Evolutionary conservation across 2,888 invertebrate genomes (phyloP), one percentile per base, ranked within the genome.

Genomic region (Sphaerophoria taeniata): DNA sequence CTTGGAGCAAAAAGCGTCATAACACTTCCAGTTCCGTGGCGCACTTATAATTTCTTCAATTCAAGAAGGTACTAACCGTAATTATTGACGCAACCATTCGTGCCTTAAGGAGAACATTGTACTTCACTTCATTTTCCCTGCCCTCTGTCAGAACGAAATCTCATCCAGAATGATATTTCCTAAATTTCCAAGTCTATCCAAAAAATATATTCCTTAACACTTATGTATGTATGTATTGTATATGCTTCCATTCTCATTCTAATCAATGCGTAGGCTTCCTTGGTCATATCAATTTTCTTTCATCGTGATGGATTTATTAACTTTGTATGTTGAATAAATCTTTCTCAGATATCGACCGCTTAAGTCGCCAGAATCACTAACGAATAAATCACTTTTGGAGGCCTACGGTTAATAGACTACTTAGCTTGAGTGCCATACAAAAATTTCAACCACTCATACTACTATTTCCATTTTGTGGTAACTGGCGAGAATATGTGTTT

Each of bases 341-440:
- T 39, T 4, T 33, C 36, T 67, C 51, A 67, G 36, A 34, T 67
- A 51, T 67, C 53, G 53, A 53, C 36, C 53, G 53, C n/a, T 67
- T 67, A 67, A 53, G 51, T 53, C 53, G 53, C n/a, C 51, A 39
- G 24, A 67, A 67, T 39, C 51, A 67, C 67, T 33, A 53, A 14
- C 16, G 36, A 53, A 67, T 67, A 67, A 53, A 67, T 67, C 67
- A 34, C 16, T 67, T 67, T 34, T 39, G 9, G 53, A 16, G 36
- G 36, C 53, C 53, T 67, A 39, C n/a, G 36, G 67, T 53, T 67
- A 53, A 67, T 67, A 53, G 53, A 39, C 67, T 67, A 39, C 53
- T 53, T 67, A 51, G 53, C 34, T 67, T 53, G 39, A 53, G 53
- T 47, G 53, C 24, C 67, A 67, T 34, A 65, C 53, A 67, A 67